Base-by-base conservation (phyloP, 2,888 invertebrate genomes). In the Perdita meconis region DNA sequence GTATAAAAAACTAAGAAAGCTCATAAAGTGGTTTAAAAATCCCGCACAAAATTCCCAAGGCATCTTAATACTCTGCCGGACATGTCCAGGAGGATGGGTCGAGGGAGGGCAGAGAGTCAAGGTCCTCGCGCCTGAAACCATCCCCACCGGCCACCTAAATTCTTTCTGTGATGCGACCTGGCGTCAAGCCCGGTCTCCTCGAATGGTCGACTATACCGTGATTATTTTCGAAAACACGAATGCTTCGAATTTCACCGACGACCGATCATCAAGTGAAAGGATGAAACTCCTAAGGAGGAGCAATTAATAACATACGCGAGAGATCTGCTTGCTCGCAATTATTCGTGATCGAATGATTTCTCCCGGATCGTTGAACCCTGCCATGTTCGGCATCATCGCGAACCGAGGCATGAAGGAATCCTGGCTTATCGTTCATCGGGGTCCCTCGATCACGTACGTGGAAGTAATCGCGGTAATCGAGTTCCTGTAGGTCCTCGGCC, bases 281-380 rank as follows among this genome's bases (percentile, higher is more conserved):
- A 47, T 19, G 12, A 47, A 47, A 47, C 47, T 47, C 10, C 0
- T 47, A 10, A n/a, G n/a, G n/a, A n/a, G 22, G 22, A 3, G 47
- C 47, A 22, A 19, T 19, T 10, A 47, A 19, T 47, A 47, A 47
- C 12, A 47, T 19, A 10, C 19, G 10, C 16, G 47, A 16, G 47
- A 47, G 19, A 30, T 30, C 19, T 13, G 12, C 12, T 36, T 16
- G 55, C 16, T 8, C 55, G 55, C 36, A 19, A 55, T 36, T 16
- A 36, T 34, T 36, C 34, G 55, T 34, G 34, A 30, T 55, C 24
- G 16, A 16, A n/a, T 55, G 50, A 50, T 50, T 24, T 24, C 44
- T 51, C 51, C 51, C 26, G 51, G 51, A 51, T 51, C 51, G 51
- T 51, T 26, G 51, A 36, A 56, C 36, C 16, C 36, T 16, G 34